Conservation (phyloP, 2,888 invertebrate genomes). For the Epirrhoe alternata region DNA sequence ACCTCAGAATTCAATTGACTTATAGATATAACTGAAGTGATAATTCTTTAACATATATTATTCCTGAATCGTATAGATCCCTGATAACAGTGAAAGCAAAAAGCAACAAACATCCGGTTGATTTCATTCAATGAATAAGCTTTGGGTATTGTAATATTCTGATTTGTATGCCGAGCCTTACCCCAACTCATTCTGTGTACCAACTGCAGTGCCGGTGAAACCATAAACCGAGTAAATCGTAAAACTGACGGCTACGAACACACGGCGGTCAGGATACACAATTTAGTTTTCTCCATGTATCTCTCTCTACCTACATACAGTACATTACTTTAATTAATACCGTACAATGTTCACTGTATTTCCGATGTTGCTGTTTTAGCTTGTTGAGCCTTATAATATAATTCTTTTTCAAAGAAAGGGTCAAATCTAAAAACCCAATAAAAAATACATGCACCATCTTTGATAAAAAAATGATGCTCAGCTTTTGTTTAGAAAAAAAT, state of each 20-base stretch:
- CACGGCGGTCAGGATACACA: conserved; percentile 5
- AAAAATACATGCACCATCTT: too few relatives aligned
- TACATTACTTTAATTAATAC: neutral
- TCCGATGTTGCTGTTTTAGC: too few relatives aligned
- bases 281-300: neutral
- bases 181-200: conserved; percentile 24
- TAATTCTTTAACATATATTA: neutral
- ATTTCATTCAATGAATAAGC: conserved; percentile 31
- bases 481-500: too few relatives aligned
- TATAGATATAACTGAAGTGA: too few relatives aligned
- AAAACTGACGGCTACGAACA: conserved; percentile 51
- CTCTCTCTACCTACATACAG: neutral
- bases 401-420: too few relatives aligned
- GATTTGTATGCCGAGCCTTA: conserved; percentile 33
- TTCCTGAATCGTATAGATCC: neutral
- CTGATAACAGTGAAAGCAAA: too few relatives aligned
- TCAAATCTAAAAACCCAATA: too few relatives aligned
- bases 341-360: neutral
- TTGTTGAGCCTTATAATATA: too few relatives aligned
- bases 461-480: too few relatives aligned
- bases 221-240: conserved; percentile 66
- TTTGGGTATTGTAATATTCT: conserved; percentile 20
- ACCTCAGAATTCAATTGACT: too few relatives aligned
- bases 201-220: conserved; percentile 60
- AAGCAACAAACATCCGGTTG: conserved; percentile 19